Evolutionary conservation across 92 coral and sea anemone species (phyloP), one percentile per base, ranked within the genome.

Genomic region (Bergia puertoricense): DNA sequence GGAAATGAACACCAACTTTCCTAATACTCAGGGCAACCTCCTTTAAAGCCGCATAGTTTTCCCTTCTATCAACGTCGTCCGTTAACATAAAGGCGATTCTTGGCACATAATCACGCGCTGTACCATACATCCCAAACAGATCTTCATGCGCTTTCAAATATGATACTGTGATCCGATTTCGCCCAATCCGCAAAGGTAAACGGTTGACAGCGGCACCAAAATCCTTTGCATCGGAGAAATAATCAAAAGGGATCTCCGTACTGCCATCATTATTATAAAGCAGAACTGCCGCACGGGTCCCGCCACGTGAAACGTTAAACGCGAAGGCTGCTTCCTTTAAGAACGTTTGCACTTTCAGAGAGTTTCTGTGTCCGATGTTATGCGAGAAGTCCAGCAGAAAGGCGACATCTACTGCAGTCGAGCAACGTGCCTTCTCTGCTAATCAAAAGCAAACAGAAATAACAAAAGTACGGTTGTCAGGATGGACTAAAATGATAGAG

Each of bases 281-380:
- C 18, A 71, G 59, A 44, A 83, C 86, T 69, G 86, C 78, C 10
- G 86, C 86, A 45, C 86, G 86, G 48, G 86, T 69, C 10, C 86
- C 67, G 2, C 78, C 86, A 43, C 40, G 74, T 30, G 86, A 71
- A 1, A 83, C 42, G 42, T 83, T 83, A 20, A 83, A 83, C 38
- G 86, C 86, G 13, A 44, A 22, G 30, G 78, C 86, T 23, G 86
- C 79, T 48, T 83, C 59, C 43, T 48, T 83, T 16, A 83, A 16
- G 54, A 83, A 83, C n/a, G 42, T 46, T 50, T 20, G 69, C 65
- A 83, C 86, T 69, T 83, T 36, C 38, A 71, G 66, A 15, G 23
- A 45, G 45, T 69, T 50, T 43, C 54, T 68, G 45, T 83, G 42
- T 30, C 44, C 86, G 30, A 50, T 83, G 45, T 83, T 48, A 45